Base-by-base conservation (phyloP, 2,888 invertebrate genomes). In the Rhorus exstirpatorius region DNA sequence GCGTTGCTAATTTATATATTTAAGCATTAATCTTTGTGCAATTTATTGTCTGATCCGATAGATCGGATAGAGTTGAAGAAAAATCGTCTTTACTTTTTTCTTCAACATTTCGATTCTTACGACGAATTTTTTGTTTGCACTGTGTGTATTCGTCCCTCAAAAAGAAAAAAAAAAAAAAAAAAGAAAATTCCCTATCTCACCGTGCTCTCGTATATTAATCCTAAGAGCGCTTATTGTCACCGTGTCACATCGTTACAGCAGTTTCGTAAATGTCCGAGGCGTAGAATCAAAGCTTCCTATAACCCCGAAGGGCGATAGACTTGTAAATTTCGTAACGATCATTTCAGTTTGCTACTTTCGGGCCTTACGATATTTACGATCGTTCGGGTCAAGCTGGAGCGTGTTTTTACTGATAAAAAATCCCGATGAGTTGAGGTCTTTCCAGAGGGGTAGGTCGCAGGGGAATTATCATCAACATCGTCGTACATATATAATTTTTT, bases 181-280 rank as follows among this genome's bases (percentile, higher is more conserved):
- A 7, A 41, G n/a, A 7, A 21, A 61, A 7, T 41, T n/a, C 12
- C 26, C 6, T 12, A 7, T 12, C 6, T 72, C 61, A 24, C 14
- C 26, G 41, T 46, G 26, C 35, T 61, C 51, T n/a, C 58, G 26
- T 46, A 46, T 49, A 12, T 31, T 76, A 65, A 65, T 38, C 7
- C 35, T 35, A 19, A 49, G 12, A 49, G 26, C 51, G 53, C 67
- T 78, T 70, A 85, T 85, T 85, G 85, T 85, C 83, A 63, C 72
- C 76, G 63, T 82, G 84, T 84, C 85, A 85, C 85, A 60, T 76
- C 12, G 76, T 70, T n/a, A n/a, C 60, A 76, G 72, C 81, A 80
- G 65, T 77, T 71, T 44, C 72, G 71, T 46, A 71, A 55, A 55
- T 68, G 41, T 19, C 63, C 65, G 71, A 71, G 38, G 14, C 76